Conservation (phyloP, 2,113 vertebrate genomes). For the Strix aluco region DNA sequence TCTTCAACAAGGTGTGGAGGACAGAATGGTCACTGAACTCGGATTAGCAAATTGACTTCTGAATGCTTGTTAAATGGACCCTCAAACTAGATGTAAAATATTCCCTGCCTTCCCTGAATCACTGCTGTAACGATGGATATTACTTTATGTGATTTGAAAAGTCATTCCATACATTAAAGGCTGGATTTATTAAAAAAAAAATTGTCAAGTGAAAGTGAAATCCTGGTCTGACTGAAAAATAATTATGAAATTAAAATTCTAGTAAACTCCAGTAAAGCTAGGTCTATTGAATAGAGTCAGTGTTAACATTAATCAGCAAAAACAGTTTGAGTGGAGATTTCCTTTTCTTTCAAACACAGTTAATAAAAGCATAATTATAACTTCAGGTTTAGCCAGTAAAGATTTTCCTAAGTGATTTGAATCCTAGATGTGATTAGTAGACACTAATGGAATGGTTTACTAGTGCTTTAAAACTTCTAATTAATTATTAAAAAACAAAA, state of each 20-base stretch:
- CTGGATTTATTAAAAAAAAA: background rate
- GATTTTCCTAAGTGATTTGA: background rate
- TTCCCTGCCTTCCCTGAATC: background rate
- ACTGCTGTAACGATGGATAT: background rate
- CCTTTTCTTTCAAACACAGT: background rate
- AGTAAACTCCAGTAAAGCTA: background rate
- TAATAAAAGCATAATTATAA: background rate
- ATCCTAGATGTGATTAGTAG: background rate
- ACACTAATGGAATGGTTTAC: background rate
- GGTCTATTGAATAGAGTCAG: background rate
- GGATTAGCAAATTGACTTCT: background rate
- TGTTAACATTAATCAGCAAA: background rate
- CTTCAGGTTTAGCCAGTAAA: background rate
- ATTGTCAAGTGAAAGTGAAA: background rate
- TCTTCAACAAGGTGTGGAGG: background rate
- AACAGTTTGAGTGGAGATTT: background rate
- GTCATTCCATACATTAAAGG: background rate
- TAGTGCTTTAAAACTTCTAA: background rate
- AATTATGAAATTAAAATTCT: background rate
- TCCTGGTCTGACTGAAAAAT: background rate
- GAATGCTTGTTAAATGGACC: background rate
- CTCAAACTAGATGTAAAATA: background rate
- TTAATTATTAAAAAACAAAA: background rate
- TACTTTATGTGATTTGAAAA: background rate
- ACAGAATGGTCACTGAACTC: background rate